Evolutionary conservation across 1,140 invertebrate species (phyloP).

Genomic region (Magallana angulata): DNA sequence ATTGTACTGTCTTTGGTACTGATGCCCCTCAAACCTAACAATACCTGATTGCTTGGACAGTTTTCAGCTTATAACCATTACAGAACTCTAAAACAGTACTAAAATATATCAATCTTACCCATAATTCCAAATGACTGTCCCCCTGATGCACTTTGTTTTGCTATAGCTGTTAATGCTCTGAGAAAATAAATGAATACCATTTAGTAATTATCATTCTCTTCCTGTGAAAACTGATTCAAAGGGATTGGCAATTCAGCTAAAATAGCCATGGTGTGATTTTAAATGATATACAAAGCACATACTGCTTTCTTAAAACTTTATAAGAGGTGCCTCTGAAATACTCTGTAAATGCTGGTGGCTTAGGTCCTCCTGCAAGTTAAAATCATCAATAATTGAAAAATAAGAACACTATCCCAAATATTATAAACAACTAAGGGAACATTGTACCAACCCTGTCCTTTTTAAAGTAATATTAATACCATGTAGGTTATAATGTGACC

Average conservation of each 20-base stretch:
- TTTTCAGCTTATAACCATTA: too few species aligned
- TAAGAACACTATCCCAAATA: too few species aligned
- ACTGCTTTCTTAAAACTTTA: constrained; percentile 20
- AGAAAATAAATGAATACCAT: background rate
- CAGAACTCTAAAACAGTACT: too few species aligned
- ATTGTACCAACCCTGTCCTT: too few species aligned
- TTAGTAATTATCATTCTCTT: background rate
- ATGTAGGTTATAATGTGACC: too few species aligned
- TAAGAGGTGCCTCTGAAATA: constrained; percentile 20
- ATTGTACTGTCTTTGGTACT: too few species aligned
- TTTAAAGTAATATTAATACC: too few species aligned
- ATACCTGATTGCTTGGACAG: too few species aligned
- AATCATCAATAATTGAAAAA: too few species aligned
- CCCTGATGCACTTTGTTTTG: constrained; percentile 18
- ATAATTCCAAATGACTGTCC: constrained; percentile 33
- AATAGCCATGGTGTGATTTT: background rate
- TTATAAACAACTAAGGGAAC: too few species aligned
- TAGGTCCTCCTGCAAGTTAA: background rate
- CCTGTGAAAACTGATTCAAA: background rate
- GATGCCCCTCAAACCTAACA: too few species aligned
- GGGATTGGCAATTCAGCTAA: background rate
- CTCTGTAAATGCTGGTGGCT: background rate
- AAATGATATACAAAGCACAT: background rate
- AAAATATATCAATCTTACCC: background rate
- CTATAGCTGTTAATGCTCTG: constrained; percentile 24